A percentile compares a stretch with the other conserved stretches of the same genome.
Conservation (phyloP, 2,888 invertebrate species). For the Isotomurus palustris region DNA sequence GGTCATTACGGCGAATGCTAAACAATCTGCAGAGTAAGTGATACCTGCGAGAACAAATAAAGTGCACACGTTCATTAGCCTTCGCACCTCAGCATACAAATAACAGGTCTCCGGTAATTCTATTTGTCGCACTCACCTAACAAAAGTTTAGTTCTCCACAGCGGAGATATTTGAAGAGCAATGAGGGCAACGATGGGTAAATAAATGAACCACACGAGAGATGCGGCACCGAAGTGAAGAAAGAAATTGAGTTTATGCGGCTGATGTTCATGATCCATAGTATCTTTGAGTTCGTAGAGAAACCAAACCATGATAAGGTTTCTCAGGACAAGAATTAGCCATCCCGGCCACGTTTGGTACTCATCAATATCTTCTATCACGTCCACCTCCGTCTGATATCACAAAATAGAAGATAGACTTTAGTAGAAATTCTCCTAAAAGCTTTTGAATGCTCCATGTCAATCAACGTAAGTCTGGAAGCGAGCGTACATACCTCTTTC, state of each 20-base stretch:
- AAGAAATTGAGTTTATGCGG: constrained; percentile 84
- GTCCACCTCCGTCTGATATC: constrained; percentile 84
- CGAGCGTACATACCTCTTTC: constrained; percentile 72
- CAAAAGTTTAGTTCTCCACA: constrained; percentile 93
- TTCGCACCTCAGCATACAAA: neutral
- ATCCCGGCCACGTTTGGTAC: constrained; percentile 97
- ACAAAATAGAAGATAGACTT: too few species aligned
- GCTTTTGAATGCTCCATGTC: neutral
- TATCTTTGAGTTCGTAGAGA: constrained; percentile 56
- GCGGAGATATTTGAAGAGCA: constrained; percentile 83
- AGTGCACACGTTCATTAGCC: constrained; percentile 2
- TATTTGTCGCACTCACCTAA: constrained; percentile 67
- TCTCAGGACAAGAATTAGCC: constrained; percentile 82
- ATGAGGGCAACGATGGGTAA: constrained; percentile 90
- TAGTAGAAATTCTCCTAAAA: neutral
- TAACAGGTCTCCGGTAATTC: neutral
- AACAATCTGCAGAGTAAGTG: constrained; percentile 89
- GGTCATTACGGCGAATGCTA: constrained; percentile 91
- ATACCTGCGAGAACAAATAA: constrained; percentile 63
- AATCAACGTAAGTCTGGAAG: neutral
- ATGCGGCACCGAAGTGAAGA: constrained; percentile 93
- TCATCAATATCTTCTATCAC: constrained; percentile 94
- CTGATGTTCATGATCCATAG: constrained; percentile 65
- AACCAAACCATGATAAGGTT: constrained; percentile 87
- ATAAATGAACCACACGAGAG: constrained; percentile 97